Evolutionary conservation across 1,140 invertebrate genomes (phyloP), one percentile per base, ranked within the genome.

Genomic region (Pseudomyrmex gracilis): DNA sequence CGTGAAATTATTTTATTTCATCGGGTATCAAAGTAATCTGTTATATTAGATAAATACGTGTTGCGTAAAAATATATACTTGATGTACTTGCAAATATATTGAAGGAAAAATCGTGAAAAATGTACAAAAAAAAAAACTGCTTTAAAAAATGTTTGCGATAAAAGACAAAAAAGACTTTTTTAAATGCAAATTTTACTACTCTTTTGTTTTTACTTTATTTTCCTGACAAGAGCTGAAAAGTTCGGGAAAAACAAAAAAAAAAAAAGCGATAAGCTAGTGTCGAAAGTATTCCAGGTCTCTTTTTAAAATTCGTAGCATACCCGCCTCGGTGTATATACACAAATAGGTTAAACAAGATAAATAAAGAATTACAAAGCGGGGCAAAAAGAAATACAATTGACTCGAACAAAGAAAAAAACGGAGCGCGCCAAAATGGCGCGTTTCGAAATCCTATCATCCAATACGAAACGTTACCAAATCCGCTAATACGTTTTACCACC

Each of bases 401-500:
- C 22, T 78, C 24, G 15, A 4, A 34, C 53, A 15, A 2, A 80
- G 47, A n/a, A n/a, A n/a, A n/a, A n/a, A n/a, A n/a, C 55, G 47
- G 15, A 45, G 7, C 43, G 34, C 13, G 7, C 20, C 43, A 47
- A 80, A 80, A 71, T 49, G 57, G 8, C 12, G 8, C 12, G 20
- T 17, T 60, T 12, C 2, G 12, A 71, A 80, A 80, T 77, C 73
- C 49, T 53, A 55, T 57, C 74, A 43, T 55, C 34, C 74, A 34
- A 77, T 67, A 55, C 12, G 20, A 22, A 22, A 15, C 63, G 34
- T 45, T 68, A 53, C 53, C n/a, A 51, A 76, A 80, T 80, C 45
- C 53, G 20, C 20, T 80, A 70, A 80, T 80, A 80, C 22, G 53
- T 49, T 80, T 70, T 71, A 13, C 53, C 7, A 34, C 34, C 7